These are phyloP conservation scores for Macrostomum cliftonense DNA, from an alignment of 2,888 invertebrate species.

Conservation along the genomic window DNA sequence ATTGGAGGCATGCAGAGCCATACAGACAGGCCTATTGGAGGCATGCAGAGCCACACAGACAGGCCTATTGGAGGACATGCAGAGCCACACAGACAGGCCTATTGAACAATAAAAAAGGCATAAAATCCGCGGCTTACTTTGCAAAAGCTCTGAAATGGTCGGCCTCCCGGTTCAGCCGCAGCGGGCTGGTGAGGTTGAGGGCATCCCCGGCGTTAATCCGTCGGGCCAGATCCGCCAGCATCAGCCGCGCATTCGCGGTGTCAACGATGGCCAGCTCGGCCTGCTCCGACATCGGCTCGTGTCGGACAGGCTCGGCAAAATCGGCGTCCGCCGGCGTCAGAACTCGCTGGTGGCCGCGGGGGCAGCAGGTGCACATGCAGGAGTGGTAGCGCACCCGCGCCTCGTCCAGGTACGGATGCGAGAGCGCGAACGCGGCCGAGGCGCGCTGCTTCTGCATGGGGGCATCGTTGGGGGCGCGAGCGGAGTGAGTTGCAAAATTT, in stretches of 20 bases:
- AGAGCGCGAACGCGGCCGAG: conserved; percentile 76
- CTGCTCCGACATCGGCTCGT: no score
- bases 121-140: conserved; percentile 6
- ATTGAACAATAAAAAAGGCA: no score
- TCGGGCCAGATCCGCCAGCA: no score
- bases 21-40: no score
- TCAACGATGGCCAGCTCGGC: no score
- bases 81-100: no score
- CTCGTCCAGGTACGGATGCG: conserved; percentile 91
- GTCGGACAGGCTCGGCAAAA: no score
- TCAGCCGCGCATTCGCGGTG: no score
- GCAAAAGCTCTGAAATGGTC: conserved; percentile 9
- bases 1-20: no score
- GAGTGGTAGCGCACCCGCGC: conserved; percentile 94
- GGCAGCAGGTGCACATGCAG: conserved; percentile 97
- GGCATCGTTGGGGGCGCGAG: not conserved
- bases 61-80: no score
- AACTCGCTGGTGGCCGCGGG: conserved; percentile 6
- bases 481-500: not conserved
- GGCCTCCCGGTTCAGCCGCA: conserved; percentile 8
- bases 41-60: no score
- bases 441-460: conserved; percentile 64
- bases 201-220: not conserved
- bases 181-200: not conserved
- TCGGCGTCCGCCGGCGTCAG: no score